phyloP scores from a whole-genome alignment of 2,113 vertebrate genomes.

The Coryphaenoides rupestris region DNA sequence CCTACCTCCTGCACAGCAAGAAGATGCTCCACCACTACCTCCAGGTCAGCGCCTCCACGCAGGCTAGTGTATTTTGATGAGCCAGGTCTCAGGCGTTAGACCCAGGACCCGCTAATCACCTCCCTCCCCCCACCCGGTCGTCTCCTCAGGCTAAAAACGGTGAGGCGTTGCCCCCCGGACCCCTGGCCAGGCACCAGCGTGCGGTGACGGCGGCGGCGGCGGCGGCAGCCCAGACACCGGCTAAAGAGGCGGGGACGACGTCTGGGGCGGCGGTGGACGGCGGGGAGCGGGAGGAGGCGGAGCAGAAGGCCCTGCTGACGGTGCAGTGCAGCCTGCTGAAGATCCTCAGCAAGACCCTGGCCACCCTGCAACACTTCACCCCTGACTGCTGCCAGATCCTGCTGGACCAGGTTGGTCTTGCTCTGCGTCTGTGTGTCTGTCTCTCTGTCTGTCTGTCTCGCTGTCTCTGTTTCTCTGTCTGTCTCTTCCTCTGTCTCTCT shows the following conservation, averaged over 20 bases:
- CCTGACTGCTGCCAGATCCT: slow-evolving; percentile 97
- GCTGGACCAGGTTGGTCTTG: slow-evolving; percentile 83
- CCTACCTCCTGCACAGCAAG: slow-evolving; percentile 93
- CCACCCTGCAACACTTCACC: slow-evolving; percentile 91
- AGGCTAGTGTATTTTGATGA: too few relatives aligned
- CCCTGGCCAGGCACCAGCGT: slow-evolving; percentile 75
- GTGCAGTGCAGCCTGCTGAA: slow-evolving; percentile 95
- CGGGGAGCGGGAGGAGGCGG: slow-evolving; percentile 80
- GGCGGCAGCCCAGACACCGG: slow-evolving; percentile 54
- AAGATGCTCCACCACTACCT: slow-evolving; percentile 98
- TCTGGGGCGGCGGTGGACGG: slow-evolving; percentile 46
- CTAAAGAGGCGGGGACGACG: slow-evolving; percentile 70
- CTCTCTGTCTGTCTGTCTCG: too few relatives aligned
- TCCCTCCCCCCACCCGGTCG: neutral
- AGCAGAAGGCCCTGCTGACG: slow-evolving; percentile 82
- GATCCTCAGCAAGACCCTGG: slow-evolving; percentile 94
- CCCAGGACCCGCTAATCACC: too few relatives aligned
- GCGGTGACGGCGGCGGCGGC: slow-evolving; percentile 10
- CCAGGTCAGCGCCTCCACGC: slow-evolving; percentile 74
- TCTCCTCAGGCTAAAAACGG: slow-evolving; percentile 84
- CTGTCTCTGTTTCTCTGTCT: too few relatives aligned
- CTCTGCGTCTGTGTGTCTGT: too few relatives aligned
- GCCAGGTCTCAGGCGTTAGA: too few relatives aligned
- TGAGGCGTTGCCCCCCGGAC: slow-evolving; percentile 77
- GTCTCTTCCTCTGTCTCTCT: too few relatives aligned